Conservation (phyloP, 1,140 invertebrate genomes). For the Chironomus tepperi region DNA sequence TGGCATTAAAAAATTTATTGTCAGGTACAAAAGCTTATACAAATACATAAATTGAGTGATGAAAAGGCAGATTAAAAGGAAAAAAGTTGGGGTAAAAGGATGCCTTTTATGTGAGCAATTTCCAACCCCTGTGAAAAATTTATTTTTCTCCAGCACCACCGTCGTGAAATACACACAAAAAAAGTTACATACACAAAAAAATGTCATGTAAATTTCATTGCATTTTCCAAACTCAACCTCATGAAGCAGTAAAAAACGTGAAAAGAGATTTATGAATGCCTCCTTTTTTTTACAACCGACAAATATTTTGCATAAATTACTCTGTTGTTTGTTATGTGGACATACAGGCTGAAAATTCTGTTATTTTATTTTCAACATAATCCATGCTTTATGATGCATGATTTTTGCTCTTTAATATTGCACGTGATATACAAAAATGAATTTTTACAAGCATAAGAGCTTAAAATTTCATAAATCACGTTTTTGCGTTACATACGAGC, state of each 20-base stretch:
- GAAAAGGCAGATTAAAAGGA: no score
- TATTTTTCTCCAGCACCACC: background rate
- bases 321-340: background rate
- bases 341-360: background rate
- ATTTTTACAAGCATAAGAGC: conserved; percentile 3
- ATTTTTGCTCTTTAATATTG: conserved; percentile 16
- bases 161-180: background rate
- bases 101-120: no score
- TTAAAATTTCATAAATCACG: conserved; percentile 23
- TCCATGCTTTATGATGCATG: conserved; percentile 10
- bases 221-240: background rate
- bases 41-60: no score
- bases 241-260: background rate
- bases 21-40: no score
- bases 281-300: conserved; percentile 15
- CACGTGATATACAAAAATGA: conserved; percentile 15
- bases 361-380: background rate
- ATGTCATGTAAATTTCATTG: conserved; percentile 9
- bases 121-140: background rate
- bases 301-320: conserved; percentile 15
- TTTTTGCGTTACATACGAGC: background rate
- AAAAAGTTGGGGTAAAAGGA: no score
- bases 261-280: background rate
- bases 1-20: no score
- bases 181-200: conserved; percentile 3